phyloP scores from a whole-genome alignment of 2,888 invertebrate genomes.

The Linnaemya vulpina region DNA sequence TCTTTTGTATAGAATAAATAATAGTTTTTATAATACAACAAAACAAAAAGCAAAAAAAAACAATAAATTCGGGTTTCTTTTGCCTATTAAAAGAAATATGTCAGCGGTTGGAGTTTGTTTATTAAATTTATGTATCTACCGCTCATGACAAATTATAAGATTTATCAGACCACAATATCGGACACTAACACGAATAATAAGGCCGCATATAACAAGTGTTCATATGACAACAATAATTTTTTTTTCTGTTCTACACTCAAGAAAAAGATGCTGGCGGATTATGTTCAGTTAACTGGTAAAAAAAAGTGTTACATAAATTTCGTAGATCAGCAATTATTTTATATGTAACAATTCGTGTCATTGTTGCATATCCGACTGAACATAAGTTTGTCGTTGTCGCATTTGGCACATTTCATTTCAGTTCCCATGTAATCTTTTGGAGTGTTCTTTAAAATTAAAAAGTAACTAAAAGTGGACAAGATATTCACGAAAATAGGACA shows the following conservation, averaged over 20 bases:
- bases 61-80: conserved; percentile 31
- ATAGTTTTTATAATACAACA: conserved; percentile 12
- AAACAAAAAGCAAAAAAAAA: conserved; percentile 9
- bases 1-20: conserved; percentile 15
- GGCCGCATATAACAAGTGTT: conserved; percentile 58
- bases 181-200: conserved; percentile 27
- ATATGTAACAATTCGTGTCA: too few relatives aligned
- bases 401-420: too few relatives aligned
- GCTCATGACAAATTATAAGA: conserved; percentile 59
- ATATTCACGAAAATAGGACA: too few relatives aligned
- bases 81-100: conserved; percentile 32
- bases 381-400: too few relatives aligned
- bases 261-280: not conserved
- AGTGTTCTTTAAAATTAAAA: too few relatives aligned
- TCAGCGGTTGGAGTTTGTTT: conserved; percentile 28
- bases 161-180: conserved; percentile 48
- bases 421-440: too few relatives aligned
- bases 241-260: not conserved
- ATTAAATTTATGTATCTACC: conserved; percentile 50
- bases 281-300: not conserved
- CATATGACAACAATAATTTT: conserved; percentile 24
- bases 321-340: too few relatives aligned
- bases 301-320: not conserved
- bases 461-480: too few relatives aligned
- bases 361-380: too few relatives aligned